Evolutionary conservation across 1,140 invertebrate species (phyloP).

Genomic region (Monochamus saltuarius): DNA sequence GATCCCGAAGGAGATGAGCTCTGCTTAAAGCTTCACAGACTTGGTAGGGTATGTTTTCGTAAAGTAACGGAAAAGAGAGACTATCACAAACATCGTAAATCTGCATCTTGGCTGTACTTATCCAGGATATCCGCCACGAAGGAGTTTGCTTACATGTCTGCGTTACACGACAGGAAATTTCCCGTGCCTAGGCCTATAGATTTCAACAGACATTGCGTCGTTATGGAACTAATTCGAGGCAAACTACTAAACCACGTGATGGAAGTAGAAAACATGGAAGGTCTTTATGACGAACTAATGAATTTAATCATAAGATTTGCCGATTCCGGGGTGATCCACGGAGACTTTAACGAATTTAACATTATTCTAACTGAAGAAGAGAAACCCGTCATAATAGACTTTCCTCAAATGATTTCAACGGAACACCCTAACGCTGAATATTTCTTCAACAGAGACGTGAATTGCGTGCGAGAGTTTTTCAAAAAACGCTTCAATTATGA

Average conservation of each 20-base stretch:
- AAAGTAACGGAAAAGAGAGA: conserved; percentile 80
- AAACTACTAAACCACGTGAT: conserved; percentile 75
- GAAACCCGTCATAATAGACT: conserved; percentile 92
- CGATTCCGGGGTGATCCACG: conserved; percentile 95
- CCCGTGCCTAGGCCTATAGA: conserved; percentile 95
- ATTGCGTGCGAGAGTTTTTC: conserved; percentile 91
- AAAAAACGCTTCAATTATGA: conserved; percentile 89
- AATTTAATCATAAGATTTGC: conserved; percentile 87
- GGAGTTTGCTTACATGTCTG: conserved; percentile 98
- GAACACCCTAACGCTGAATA: conserved; percentile 89
- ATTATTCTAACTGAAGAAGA: conserved; percentile 84
- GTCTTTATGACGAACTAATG: conserved; percentile 94
- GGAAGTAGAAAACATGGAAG: conserved; percentile 74
- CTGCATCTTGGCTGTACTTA: conserved; percentile 95
- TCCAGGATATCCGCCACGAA: conserved; percentile 95
- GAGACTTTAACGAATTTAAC: conserved; percentile 99
- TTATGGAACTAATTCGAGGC: conserved; percentile 91
- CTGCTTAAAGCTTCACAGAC: conserved; percentile 90
- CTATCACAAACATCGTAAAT: conserved; percentile 90
- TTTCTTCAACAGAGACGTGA: conserved; percentile 93
- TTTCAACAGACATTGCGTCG: conserved; percentile 92
- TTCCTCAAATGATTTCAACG: conserved; percentile 98
- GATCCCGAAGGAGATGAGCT: conserved; percentile 73
- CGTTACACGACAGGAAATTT: conserved; percentile 85
- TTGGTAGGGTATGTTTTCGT: conserved; percentile 39